phyloP scores from a whole-genome alignment of 2,797 vertebrate species.

The Xiphorhynchus erythropygius region DNA sequence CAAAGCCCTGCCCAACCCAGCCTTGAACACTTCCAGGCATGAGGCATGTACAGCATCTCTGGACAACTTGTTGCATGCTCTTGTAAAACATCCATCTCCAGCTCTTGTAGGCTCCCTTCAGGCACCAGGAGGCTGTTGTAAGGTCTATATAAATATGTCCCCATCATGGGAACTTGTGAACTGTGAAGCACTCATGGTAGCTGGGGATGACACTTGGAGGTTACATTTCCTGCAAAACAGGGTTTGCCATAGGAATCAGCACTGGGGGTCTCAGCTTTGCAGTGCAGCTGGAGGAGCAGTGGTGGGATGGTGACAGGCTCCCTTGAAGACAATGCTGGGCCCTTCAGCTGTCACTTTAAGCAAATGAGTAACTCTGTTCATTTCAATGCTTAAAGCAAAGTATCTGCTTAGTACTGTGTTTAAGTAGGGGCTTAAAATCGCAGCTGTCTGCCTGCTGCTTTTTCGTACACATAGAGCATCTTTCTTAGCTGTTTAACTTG shows the following conservation, averaged over 20 bases:
- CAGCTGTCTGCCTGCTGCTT: neutral
- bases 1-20: neutral
- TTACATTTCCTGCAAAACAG: neutral
- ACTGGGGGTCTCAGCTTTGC: neutral
- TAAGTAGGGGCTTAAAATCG: neutral
- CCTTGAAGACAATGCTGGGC: fast-evolving
- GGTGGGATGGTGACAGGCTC: fast-evolving
- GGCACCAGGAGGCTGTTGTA: neutral
- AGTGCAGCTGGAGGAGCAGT: neutral
- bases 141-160: fast-evolving
- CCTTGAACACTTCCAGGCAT: neutral
- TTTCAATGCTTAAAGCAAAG: neutral
- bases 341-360: neutral
- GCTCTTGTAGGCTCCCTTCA: neutral
- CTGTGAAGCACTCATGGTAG: neutral
- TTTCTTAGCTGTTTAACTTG: neutral
- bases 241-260: neutral
- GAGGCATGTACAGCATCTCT: neutral
- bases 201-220: fast-evolving
- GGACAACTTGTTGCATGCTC: neutral
- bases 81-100: neutral
- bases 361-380: neutral
- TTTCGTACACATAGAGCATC: neutral
- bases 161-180: fast-evolving
- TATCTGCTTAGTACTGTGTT: neutral